Conservation (phyloP, 92 coral and sea anemone species). For the Scolanthus callimorphus region DNA sequence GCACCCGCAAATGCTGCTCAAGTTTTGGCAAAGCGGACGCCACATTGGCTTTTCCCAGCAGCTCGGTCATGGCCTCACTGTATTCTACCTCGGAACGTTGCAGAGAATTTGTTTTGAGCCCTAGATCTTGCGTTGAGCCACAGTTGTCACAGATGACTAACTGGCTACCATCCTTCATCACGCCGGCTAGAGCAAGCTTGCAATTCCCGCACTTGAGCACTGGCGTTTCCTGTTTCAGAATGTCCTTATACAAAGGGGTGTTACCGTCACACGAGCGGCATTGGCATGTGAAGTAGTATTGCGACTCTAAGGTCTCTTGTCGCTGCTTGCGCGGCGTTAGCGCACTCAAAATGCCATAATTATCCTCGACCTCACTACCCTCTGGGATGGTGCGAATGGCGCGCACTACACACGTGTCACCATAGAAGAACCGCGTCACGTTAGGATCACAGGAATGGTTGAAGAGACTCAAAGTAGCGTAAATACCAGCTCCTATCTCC, state of each 20-base stretch:
- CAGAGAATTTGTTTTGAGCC: conserved; percentile 39
- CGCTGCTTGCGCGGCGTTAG: conserved; percentile 66
- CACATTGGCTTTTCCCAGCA: conserved; percentile 67
- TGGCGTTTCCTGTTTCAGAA: conserved; percentile 28
- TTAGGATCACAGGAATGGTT: conserved; percentile 96
- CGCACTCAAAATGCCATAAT: conserved; percentile 90
- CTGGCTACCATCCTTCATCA: neutral
- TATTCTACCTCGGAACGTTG: conserved; percentile 48
- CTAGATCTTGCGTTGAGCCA: conserved; percentile 37
- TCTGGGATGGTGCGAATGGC: conserved; percentile 71
- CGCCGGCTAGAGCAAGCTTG: conserved; percentile 20
- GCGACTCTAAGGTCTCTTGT: conserved; percentile 43
- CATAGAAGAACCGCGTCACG: conserved; percentile 91
- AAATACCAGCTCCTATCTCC: conserved; percentile 94
- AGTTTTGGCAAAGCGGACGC: conserved; percentile 57
- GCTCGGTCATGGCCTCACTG: conserved; percentile 61
- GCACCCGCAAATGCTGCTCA: conserved; percentile 56
- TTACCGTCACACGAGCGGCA: conserved; percentile 71
- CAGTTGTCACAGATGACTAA: conserved; percentile 30
- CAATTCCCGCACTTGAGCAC: conserved; percentile 56
- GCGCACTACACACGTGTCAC: conserved; percentile 87
- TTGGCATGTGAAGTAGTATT: conserved; percentile 78
- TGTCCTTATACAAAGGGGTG: conserved; percentile 77
- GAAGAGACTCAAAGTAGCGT: conserved; percentile 84
- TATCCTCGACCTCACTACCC: conserved; percentile 85